Evolutionary conservation across 64 coral and sea anemone species (phyloP).

Genomic region (Actinia equina): DNA sequence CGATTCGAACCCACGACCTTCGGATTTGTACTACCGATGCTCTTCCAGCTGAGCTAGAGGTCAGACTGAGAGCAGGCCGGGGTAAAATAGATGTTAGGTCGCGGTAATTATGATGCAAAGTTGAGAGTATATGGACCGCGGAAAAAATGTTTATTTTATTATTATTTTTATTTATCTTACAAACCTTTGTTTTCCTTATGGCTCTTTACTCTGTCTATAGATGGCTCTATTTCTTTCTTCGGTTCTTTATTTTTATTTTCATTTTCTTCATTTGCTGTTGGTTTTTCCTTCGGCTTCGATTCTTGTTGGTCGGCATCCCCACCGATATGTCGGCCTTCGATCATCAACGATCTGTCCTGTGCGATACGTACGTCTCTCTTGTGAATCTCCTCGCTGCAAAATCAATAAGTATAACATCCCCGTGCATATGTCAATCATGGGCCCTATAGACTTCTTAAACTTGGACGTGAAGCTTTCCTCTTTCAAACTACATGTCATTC

Average conservation of each 20-base stretch:
- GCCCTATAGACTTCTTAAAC: background rate
- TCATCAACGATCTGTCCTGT: conserved; percentile 65
- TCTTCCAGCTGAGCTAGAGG: no score
- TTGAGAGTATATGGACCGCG: no score
- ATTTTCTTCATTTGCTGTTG: background rate
- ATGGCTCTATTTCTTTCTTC: background rate
- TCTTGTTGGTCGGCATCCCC: conserved; percentile 13
- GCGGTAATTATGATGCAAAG: no score
- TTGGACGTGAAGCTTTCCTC: no score
- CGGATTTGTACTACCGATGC: no score
- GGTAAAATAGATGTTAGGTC: no score
- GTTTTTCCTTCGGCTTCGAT: background rate
- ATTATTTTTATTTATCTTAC: background rate
- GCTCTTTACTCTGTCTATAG: background rate
- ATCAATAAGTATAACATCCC: background rate
- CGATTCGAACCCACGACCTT: no score
- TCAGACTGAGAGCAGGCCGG: no score
- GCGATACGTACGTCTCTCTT: conserved; percentile 68
- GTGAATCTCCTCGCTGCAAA: conserved; percentile 36
- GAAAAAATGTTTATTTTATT: background rate
- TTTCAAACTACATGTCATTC: no score
- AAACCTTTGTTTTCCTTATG: background rate
- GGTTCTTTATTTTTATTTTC: background rate
- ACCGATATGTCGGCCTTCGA: conserved; percentile 69
- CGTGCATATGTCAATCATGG: background rate